These are phyloP conservation scores for Lutjanus argentimaculatus DNA, from an alignment of 2,797 vertebrate species.

Conservation along the genomic window DNA sequence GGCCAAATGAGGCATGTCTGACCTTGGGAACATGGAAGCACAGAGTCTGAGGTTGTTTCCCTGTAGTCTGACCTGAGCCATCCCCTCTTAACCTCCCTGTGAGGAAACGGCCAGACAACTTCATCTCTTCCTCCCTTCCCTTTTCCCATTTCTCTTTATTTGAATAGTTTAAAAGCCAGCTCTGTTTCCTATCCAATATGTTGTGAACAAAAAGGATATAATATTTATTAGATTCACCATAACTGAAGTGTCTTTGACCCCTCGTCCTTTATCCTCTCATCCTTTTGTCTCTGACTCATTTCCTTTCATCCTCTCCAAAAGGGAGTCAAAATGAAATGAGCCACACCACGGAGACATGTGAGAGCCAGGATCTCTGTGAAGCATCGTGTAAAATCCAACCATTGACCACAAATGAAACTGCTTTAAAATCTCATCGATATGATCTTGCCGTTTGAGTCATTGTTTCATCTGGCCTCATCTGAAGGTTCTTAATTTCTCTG, in stretches of 20 bases:
- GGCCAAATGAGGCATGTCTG: constrained; percentile 56
- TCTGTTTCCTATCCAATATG: background rate
- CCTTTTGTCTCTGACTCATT: constrained; percentile 48
- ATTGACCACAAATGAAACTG: constrained; percentile 17
- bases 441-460: constrained; percentile 17
- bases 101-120: constrained; percentile 1
- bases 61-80: constrained; percentile 23
- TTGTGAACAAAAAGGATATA: background rate
- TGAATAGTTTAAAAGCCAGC: background rate
- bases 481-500: constrained; percentile 28
- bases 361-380: constrained; percentile 11
- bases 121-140: background rate
- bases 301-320: constrained; percentile 35
- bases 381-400: constrained; percentile 19
- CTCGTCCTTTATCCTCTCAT: constrained; percentile 5
- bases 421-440: constrained; percentile 2
- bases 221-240: background rate
- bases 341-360: constrained; percentile 32
- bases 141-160: background rate
- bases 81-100: constrained; percentile 40
- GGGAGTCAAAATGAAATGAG: constrained; percentile 33
- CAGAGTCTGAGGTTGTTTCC: constrained; percentile 43
- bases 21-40: constrained; percentile 61
- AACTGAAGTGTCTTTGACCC: constrained; percentile 5
- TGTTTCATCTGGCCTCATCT: constrained; percentile 51